Evolutionary conservation across 2,888 invertebrate genomes (phyloP).

Genomic region (Incurvaria masculella): DNA sequence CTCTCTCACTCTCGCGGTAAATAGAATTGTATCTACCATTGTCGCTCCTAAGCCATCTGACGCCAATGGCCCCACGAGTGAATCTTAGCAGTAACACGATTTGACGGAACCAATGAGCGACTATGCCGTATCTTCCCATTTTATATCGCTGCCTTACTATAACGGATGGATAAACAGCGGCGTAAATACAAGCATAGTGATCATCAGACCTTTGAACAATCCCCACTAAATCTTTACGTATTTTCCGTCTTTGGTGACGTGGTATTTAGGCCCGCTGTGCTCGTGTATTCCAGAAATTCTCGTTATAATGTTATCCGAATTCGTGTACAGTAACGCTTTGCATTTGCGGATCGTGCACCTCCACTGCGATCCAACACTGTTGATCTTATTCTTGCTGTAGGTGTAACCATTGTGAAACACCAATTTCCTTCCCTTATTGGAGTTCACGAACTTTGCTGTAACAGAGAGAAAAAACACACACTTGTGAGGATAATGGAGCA

Average conservation of each 20-base stretch:
- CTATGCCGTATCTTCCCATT: no score
- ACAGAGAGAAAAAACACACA: not conserved
- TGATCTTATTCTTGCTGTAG: not conserved
- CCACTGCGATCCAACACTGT: not conserved
- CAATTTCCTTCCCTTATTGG: not conserved
- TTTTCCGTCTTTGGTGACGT: slow-evolving; percentile 5
- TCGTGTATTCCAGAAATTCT: slow-evolving; percentile 6
- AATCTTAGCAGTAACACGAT: no score
- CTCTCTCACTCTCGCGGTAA: no score
- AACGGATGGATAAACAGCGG: no score
- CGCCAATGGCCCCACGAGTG: no score
- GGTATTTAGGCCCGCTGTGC: slow-evolving; percentile 6
- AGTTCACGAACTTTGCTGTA: not conserved
- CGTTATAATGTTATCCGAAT: slow-evolving; percentile 5
- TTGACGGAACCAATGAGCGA: no score
- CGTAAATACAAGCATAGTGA: no score
- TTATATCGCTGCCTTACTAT: no score
- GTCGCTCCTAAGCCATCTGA: no score
- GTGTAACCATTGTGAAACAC: not conserved
- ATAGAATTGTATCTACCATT: no score
- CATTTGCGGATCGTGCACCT: slow-evolving; percentile 1
- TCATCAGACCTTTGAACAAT: no score
- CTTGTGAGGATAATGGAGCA: no score
- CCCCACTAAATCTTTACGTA: slow-evolving; percentile 5
- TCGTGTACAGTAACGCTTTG: slow-evolving; percentile 1